Evolutionary conservation across 2,113 vertebrate species (phyloP).

Genomic region (Glaucidium brasilianum): DNA sequence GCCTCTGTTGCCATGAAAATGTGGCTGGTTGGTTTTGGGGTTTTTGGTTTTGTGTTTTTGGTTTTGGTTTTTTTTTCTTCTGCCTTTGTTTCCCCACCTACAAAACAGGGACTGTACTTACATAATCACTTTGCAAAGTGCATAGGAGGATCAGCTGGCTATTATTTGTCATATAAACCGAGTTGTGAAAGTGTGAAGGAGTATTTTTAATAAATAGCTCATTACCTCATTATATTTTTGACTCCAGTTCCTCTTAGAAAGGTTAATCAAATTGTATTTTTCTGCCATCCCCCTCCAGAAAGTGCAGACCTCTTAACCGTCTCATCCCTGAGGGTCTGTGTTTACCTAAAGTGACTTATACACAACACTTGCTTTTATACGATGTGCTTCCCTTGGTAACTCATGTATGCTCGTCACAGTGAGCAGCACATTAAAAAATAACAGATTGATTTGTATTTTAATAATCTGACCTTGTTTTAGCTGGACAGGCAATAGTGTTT

Average conservation of each 20-base stretch:
- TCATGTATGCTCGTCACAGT: background rate
- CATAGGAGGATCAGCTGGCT: conserved; percentile 11
- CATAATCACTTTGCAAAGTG: background rate
- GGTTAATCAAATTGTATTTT: background rate
- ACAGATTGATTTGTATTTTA: conserved; percentile 52
- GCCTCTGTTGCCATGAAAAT: background rate
- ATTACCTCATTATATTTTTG: background rate
- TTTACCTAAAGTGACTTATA: background rate
- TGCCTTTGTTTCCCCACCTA: background rate
- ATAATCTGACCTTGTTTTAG: conserved; percentile 40
- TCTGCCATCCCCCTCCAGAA: background rate
- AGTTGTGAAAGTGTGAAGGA: background rate
- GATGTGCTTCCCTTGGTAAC: background rate
- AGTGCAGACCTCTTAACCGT: background rate
- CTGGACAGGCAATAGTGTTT: background rate
- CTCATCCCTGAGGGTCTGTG: background rate
- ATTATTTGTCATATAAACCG: background rate
- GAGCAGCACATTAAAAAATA: conserved; percentile 6
- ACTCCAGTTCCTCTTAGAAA: background rate
- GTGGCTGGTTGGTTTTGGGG: accelerated
- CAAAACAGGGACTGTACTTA: background rate
- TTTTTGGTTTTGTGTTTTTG: background rate
- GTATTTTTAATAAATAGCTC: conserved; percentile 22
- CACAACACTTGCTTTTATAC: background rate
- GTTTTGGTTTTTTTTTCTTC: background rate